phyloP scores from a whole-genome alignment of 2,113 vertebrate genomes.

The Falcunculus frontatus region DNA sequence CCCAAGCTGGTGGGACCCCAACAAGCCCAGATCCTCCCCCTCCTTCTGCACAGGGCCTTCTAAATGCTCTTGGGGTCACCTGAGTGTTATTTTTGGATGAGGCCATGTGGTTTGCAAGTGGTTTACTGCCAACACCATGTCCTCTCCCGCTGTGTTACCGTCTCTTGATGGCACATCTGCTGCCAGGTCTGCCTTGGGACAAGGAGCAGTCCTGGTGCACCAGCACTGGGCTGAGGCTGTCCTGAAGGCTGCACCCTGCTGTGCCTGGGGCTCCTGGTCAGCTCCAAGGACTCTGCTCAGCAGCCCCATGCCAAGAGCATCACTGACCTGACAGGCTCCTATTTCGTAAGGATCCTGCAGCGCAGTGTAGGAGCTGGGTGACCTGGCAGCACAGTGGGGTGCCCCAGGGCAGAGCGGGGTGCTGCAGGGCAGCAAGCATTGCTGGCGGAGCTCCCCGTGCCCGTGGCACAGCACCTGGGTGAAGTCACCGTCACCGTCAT shows the following conservation, averaged over 20 bases:
- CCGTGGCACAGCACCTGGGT: neutral
- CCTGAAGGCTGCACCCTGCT: neutral
- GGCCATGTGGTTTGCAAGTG: neutral
- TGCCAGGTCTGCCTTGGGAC: neutral
- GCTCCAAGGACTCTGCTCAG: neutral
- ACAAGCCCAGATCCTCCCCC: neutral
- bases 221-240: neutral
- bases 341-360: rapidly evolving
- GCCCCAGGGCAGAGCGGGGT: neutral
- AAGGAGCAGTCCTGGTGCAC: neutral
- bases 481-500: neutral
- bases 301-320: rapidly evolving
- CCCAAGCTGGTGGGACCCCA: neutral
- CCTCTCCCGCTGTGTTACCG: rapidly evolving
- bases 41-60: neutral
- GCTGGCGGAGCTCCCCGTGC: neutral
- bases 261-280: neutral
- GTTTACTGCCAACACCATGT: neutral
- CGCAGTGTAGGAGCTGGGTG: neutral
- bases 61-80: neutral
- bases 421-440: neutral
- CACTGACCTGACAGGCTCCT: rapidly evolving
- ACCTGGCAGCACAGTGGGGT: neutral
- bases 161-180: neutral
- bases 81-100: neutral